Evolutionary conservation across 2,888 invertebrate species (phyloP).

Genomic region (Dynastes grantii): DNA sequence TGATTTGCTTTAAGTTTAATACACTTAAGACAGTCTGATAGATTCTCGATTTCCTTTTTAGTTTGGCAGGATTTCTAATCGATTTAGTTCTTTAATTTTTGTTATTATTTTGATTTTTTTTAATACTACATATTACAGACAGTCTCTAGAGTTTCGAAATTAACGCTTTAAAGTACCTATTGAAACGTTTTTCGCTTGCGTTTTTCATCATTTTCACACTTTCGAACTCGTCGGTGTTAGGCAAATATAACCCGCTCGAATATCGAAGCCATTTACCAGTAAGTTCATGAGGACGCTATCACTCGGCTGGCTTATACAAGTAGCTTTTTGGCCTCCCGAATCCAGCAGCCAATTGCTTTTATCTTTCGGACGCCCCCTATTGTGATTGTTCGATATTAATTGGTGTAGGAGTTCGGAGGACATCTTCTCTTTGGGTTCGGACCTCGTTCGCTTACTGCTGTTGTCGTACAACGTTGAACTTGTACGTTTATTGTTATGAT

Average conservation of each 20-base stretch:
- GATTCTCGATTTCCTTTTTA: background rate
- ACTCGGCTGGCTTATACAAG: conserved; percentile 73
- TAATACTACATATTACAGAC: conserved; percentile 25
- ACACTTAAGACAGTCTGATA: conserved; percentile 36
- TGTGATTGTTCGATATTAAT: conserved; percentile 72
- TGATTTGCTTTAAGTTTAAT: conserved; percentile 15
- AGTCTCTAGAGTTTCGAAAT: background rate
- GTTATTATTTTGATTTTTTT: background rate
- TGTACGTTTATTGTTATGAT: conserved; percentile 59
- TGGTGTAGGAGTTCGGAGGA: conserved; percentile 75
- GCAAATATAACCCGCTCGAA: conserved; percentile 93
- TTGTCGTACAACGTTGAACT: conserved; percentile 61
- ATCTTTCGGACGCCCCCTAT: conserved; percentile 65
- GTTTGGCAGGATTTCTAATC: conserved; percentile 4
- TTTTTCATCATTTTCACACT: conserved; percentile 40
- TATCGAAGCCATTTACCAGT: conserved; percentile 95
- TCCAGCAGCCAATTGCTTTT: conserved; percentile 67
- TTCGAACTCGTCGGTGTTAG: conserved; percentile 74
- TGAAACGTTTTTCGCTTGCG: background rate
- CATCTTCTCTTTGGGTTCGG: conserved; percentile 68
- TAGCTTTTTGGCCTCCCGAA: conserved; percentile 67
- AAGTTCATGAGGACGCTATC: conserved; percentile 94
- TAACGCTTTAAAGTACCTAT: conserved; percentile 18
- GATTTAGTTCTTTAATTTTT: background rate
- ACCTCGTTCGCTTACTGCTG: conserved; percentile 63